Base-by-base conservation (phyloP, 2,888 invertebrate species). In the Cephus rjabovi region DNA sequence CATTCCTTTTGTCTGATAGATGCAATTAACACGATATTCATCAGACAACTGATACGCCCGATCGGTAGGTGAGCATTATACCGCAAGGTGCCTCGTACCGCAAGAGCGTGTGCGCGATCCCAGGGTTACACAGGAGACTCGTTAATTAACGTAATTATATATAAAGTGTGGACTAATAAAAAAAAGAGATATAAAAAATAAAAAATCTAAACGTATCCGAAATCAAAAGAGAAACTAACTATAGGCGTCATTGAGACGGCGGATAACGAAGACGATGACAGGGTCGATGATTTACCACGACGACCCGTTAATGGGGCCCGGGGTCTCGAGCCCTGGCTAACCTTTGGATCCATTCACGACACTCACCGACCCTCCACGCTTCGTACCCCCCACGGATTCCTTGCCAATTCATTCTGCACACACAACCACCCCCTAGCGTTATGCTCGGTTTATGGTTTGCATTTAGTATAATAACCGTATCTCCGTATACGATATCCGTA, bases 261-360 rank as follows among this genome's bases (percentile, higher is more conserved):
- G 87, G 88, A 89, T 90, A 90, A 91, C 90, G 90, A 90, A 90
- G 88, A 90, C 87, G 91, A 90, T 89, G 91, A 91, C 91, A 91
- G 90, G 87, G 87, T 88, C 87, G 90, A 90, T 90, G 91, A 90
- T 90, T 90, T 90, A 91, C 88, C 86, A 87, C 86, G 83, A 83
- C 83, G 87, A 84, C 84, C 87, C 86, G 87, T 89, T 90, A 89
- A 90, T 89, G 87, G 82, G 82, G 82, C 84, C 82, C 79, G 79
- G 82, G 82, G 81, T 56, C 80, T 83, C 83, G 79, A 81, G 83
- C 83, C 84, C 77, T 81, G 84, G 86, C 87, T 88, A 90, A 89
- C 89, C 90, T 89, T 89, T 86, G 87, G 84, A 83, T 86, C 86
- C 89, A 88, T 89, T 89, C 89, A 87, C 87, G 86, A 87, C 88